Percentiles rank a stretch among this genome's conserved stretches.
These are phyloP conservation scores for Synergus itoensis DNA, from an alignment of 2,888 invertebrate species.

Conservation along the genomic window DNA sequence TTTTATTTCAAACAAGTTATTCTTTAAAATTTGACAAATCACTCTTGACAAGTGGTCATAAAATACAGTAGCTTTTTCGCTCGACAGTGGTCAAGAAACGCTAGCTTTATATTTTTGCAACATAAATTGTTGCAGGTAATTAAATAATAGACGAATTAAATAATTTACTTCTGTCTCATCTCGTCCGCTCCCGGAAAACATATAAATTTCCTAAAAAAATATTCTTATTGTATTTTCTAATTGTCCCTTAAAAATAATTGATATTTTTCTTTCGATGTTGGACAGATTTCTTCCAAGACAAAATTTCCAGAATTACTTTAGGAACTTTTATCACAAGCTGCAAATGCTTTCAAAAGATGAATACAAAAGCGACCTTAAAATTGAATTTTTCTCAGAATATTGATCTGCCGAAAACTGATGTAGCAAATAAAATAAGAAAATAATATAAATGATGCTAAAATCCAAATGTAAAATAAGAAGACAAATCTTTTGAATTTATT, in stretches of 20 bases:
- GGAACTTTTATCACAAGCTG: neutral
- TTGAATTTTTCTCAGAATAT: neutral
- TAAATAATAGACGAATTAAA: no score
- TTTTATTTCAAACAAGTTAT: neutral
- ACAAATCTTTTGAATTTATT: neutral
- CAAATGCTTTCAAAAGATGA: neutral
- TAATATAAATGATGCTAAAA: neutral
- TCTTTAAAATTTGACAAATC: neutral
- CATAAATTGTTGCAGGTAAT: no score
- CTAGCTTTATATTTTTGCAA: no score
- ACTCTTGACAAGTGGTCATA: no score
- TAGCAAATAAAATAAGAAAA: neutral
- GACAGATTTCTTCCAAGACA: neutral
- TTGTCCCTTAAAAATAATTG: neutral
- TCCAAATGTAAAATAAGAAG: neutral
- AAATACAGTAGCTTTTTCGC: no score
- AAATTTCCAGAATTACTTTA: neutral
- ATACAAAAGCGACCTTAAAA: neutral
- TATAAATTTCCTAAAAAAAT: neutral
- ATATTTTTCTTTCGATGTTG: neutral
- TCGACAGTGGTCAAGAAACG: no score
- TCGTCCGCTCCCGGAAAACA: no score
- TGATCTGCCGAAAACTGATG: neutral
- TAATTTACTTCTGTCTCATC: no score
- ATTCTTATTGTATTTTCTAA: neutral